phyloP scores from a whole-genome alignment of 2,113 vertebrate species.

The Scomber scombrus region DNA sequence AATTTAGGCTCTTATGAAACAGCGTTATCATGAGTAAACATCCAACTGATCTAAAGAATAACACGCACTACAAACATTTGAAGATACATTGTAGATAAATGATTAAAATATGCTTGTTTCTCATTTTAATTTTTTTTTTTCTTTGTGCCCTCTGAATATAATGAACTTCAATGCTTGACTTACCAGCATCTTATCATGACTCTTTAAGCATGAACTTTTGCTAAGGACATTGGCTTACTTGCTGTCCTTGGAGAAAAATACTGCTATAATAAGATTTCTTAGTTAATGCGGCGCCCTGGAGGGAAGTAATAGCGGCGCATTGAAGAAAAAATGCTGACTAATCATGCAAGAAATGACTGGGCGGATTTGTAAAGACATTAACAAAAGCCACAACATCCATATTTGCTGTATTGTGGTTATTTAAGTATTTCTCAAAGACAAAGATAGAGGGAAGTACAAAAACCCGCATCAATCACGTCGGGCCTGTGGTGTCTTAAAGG shows the following conservation, averaged over 20 bases:
- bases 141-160: too few relatives aligned
- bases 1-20: background rate
- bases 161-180: background rate
- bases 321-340: background rate
- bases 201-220: background rate
- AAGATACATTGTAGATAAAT: background rate
- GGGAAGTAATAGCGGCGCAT: background rate
- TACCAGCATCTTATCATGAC: background rate
- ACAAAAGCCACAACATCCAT: background rate
- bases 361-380: background rate
- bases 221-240: background rate
- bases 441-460: background rate
- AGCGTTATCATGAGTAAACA: background rate
- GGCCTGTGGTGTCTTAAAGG: constrained; percentile 5
- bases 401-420: too few relatives aligned
- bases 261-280: background rate
- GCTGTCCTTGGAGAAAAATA: background rate
- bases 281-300: background rate
- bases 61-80: background rate
- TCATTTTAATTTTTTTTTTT: too few relatives aligned
- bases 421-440: background rate
- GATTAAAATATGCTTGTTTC: too few relatives aligned
- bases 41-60: too few relatives aligned
- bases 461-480: constrained; percentile 12
- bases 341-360: background rate